Base-by-base conservation (phyloP, 2,113 vertebrate species). In the Colaptes auratus region DNA sequence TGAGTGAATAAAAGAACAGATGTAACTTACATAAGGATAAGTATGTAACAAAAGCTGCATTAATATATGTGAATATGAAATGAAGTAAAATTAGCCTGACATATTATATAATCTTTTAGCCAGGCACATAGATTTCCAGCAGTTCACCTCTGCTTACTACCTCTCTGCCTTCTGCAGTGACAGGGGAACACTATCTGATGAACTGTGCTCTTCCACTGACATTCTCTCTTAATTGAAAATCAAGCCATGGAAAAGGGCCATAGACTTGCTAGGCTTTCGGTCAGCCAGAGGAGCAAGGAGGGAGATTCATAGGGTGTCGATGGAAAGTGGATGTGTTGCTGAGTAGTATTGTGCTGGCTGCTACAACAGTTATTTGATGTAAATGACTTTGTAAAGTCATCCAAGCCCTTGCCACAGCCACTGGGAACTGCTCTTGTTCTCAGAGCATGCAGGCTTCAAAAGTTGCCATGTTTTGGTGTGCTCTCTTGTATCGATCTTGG, bases 1-100 rank as follows among this genome's bases (percentile, higher is more conserved):
- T 90, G 89, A 93, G 89, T 74, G 95, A 94, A 95, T 96, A 95
- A 95, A 95, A 94, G 96, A 97, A 96, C 95, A 96, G 92, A 92
- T 96, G 94, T 94, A 96, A 93, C 95, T 94, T 96, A 90, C 82
- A 46, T 93, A 95, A 96, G 94, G 89, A 88, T 93, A 95, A 95
- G 86, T 76, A 80, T 84, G 48, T 71, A 77, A 93, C 88, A 93
- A 96, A 96, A 90, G 88, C 89, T 36, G 39, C 77, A 73, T 66
- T 94, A 88, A 95, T 93, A 73, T 83, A 91, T 92, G 88, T 92
- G 92, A 97, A 91, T 95, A 86, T 66, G 82, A 92, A 95, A 92
- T 88, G 69, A 91, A 90, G 82, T n/a, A 66, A 90, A 95, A 95
- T 93, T 94, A 95, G 79, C 73, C 63, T 81, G 61, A 94, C 46